Evolutionary conservation across 2,888 invertebrate genomes (phyloP).

Genomic region (Steinernema carpocapsae): DNA sequence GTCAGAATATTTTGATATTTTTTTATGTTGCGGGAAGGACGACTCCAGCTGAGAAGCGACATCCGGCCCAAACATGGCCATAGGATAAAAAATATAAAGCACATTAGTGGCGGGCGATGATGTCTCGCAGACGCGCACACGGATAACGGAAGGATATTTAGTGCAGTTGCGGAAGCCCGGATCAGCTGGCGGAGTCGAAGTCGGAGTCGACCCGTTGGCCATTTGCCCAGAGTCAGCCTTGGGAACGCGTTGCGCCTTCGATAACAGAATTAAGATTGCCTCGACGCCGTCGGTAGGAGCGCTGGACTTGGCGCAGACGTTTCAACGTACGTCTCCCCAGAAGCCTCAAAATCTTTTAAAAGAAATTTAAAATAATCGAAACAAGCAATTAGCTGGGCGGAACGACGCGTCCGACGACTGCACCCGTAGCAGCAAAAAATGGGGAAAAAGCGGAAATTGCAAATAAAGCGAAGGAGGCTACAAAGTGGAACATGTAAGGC

Average conservation of each 20-base stretch:
- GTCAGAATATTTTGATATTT: not conserved
- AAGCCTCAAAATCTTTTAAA: not conserved
- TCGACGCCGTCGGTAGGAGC: not conserved
- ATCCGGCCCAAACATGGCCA: constrained; percentile 3
- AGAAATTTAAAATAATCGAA: not conserved
- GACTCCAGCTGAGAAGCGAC: not conserved
- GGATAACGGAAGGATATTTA: constrained; percentile 17
- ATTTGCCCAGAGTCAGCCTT: constrained; percentile 3
- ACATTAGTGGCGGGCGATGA: constrained; percentile 13
- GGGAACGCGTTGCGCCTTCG: constrained; percentile 16
- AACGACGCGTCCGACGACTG: not conserved
- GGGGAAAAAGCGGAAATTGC: not conserved
- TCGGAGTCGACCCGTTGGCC: constrained; percentile 19
- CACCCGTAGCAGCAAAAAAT: not conserved
- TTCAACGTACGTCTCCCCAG: not conserved
- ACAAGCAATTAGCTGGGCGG: not conserved
- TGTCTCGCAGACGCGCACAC: constrained; percentile 13
- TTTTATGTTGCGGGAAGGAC: not conserved
- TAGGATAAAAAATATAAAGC: constrained; percentile 9
- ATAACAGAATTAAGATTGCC: constrained; percentile 32
- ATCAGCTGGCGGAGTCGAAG: constrained; percentile 23
- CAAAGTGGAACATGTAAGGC: no score
- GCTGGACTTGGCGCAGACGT: no score
- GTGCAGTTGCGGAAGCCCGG: constrained; percentile 17
- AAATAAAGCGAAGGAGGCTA: not conserved